Evolutionary conservation across 1,140 invertebrate genomes (phyloP).

Genomic region (Sminthurides bifidus): DNA sequence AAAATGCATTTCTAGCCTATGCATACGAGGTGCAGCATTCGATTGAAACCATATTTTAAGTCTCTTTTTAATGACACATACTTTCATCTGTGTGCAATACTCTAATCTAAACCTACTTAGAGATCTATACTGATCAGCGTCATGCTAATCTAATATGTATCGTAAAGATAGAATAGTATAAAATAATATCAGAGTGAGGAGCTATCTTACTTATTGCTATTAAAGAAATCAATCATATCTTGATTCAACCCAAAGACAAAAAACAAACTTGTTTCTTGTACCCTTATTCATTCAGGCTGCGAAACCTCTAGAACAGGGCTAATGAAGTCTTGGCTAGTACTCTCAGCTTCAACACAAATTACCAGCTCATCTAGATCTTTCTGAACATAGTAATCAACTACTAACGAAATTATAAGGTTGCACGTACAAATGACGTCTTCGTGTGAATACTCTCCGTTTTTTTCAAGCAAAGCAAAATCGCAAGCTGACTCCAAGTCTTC

Average conservation of each 20-base stretch:
- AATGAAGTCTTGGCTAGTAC: not conserved
- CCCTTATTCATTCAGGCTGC: not conserved
- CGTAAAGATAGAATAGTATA: too few relatives aligned
- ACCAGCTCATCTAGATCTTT: conserved; percentile 13
- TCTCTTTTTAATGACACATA: too few relatives aligned
- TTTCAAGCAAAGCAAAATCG: not conserved
- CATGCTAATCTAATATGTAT: too few relatives aligned
- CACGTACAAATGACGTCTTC: not conserved
- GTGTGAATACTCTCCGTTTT: not conserved
- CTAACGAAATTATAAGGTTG: conserved; percentile 20
- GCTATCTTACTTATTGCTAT: too few relatives aligned
- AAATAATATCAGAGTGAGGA: too few relatives aligned
- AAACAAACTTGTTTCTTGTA: not conserved
- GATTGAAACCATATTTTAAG: too few relatives aligned
- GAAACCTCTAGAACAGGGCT: not conserved
- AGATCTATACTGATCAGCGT: too few relatives aligned
- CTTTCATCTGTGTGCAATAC: too few relatives aligned
- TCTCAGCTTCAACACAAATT: not conserved
- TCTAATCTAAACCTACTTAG: too few relatives aligned
- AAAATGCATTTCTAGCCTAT: too few relatives aligned
- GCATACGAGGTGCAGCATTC: too few relatives aligned
- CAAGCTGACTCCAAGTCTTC: not conserved
- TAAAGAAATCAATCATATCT: not conserved
- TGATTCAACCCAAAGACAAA: not conserved
- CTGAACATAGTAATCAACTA: conserved; percentile 20